These are phyloP conservation scores for Pelodiscus sinensis DNA, from an alignment of 2,113 vertebrate genomes.

Conservation along the genomic window DNA sequence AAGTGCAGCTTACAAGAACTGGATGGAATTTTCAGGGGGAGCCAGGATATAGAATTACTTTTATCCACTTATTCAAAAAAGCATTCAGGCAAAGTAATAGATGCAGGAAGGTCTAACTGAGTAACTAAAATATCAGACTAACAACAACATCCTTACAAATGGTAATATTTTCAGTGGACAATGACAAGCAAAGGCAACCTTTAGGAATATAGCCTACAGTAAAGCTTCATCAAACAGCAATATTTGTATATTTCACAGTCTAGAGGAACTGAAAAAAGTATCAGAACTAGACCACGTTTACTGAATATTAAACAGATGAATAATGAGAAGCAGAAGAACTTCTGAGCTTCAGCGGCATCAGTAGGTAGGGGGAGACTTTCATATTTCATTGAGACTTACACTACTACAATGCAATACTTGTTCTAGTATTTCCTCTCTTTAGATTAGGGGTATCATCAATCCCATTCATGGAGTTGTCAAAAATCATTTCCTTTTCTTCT, in stretches of 20 bases:
- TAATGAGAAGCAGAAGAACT: neutral
- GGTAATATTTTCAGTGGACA: neutral
- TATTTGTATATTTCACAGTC: neutral
- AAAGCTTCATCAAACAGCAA: neutral
- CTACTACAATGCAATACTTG: too few species aligned
- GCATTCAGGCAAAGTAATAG: neutral
- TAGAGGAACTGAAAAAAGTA: neutral
- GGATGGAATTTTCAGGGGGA: neutral
- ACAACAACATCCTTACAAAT: neutral
- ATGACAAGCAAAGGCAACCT: neutral
- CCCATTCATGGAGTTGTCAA: neutral
- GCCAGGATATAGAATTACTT: accelerated
- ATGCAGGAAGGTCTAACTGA: neutral
- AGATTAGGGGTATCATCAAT: neutral
- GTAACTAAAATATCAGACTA: neutral
- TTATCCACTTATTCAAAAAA: neutral
- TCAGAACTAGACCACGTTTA: neutral
- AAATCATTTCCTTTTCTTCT: neutral
- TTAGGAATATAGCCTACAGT: neutral
- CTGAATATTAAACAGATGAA: neutral
- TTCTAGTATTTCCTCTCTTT: too few species aligned
- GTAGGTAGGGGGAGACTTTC: neutral
- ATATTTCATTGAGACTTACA: neutral
- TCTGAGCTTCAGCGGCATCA: neutral
- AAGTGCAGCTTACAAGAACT: too few species aligned